These are phyloP conservation scores for Misgurnus anguillicaudatus DNA, from an alignment of 2,113 vertebrate species.

Conservation along the genomic window DNA sequence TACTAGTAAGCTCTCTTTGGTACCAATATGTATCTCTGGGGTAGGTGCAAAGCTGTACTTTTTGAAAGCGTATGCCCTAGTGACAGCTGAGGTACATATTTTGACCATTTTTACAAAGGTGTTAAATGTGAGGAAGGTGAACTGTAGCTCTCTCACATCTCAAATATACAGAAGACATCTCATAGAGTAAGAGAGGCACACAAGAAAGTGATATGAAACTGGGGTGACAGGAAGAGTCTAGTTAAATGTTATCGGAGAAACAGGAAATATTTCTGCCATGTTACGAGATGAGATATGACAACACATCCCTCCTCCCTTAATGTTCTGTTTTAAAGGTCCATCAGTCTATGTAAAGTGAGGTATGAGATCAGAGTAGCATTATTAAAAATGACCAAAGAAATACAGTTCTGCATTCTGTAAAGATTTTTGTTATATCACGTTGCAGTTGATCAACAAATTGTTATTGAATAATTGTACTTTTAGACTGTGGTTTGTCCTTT, in stretches of 20 bases:
- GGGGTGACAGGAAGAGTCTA: not conserved
- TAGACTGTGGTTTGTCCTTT: slow-evolving; percentile 7
- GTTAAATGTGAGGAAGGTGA: not conserved
- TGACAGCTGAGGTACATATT: no score
- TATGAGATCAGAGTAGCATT: no score
- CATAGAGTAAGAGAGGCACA: not conserved
- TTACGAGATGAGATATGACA: not conserved
- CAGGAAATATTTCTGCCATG: slow-evolving; percentile 30
- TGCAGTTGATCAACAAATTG: slow-evolving; percentile 13
- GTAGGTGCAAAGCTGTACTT: no score
- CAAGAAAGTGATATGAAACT: not conserved
- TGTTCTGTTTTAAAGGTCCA: not conserved
- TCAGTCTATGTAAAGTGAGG: not conserved
- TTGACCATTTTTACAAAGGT: not conserved
- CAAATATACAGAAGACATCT: not conserved
- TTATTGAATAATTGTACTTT: slow-evolving; percentile 14
- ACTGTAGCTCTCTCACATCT: no score
- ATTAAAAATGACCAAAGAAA: not conserved
- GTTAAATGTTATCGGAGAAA: slow-evolving; percentile 12
- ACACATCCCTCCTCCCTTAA: not conserved
- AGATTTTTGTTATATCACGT: slow-evolving; percentile 2
- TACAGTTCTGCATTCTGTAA: not conserved
- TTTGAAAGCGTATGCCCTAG: no score
- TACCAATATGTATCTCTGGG: no score
- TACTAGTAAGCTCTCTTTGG: no score